Conservation (phyloP, 2,888 invertebrate species). For the Agonopterix alstromeriana region DNA sequence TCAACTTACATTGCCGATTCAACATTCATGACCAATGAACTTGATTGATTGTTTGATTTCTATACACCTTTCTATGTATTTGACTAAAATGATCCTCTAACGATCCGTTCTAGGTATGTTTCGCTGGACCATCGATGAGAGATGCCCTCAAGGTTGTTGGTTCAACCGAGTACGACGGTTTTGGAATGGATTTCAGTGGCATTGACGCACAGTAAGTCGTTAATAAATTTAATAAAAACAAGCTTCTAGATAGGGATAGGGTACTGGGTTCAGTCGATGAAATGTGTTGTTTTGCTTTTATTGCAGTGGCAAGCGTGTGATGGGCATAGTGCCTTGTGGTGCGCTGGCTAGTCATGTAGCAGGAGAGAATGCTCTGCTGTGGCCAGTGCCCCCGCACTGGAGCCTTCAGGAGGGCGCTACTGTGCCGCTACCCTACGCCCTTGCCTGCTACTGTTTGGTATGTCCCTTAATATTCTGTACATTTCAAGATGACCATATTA, state of each 20-base stretch:
- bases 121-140: conserved; percentile 1
- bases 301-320: background rate
- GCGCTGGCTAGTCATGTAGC: background rate
- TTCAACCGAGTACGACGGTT: background rate
- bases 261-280: no score
- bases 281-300: no score
- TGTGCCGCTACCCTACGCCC: background rate
- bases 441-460: background rate
- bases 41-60: no score
- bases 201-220: conserved; percentile 1
- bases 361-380: background rate
- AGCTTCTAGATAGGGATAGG: background rate
- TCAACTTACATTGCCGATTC: no score
- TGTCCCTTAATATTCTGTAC: background rate
- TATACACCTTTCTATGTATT: no score
- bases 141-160: conserved; percentile 1
- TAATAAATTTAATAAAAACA: background rate
- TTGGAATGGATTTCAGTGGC: conserved; percentile 5
- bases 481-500: no score
- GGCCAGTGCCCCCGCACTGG: background rate
- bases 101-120: background rate
- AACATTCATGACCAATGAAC: no score
- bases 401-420: background rate
- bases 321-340: background rate
- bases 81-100: no score